Evolutionary conservation across 2,888 invertebrate genomes (phyloP).

Genomic region (Microplitis deprimator): DNA sequence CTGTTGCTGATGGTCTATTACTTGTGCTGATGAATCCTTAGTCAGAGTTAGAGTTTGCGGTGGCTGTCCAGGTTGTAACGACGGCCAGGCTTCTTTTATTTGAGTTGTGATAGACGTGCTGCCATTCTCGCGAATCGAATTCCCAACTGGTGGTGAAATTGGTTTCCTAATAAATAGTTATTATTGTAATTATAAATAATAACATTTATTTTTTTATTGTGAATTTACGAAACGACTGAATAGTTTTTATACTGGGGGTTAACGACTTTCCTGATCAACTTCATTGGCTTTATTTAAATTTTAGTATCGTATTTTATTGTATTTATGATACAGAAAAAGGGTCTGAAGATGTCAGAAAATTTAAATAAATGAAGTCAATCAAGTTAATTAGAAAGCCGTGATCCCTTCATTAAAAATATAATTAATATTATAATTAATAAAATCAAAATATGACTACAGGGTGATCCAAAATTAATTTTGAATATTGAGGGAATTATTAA

Average conservation of each 20-base stretch:
- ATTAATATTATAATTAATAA: too few relatives aligned
- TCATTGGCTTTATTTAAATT: too few relatives aligned
- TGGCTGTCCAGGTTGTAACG: conserved; percentile 68
- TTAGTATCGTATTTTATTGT: neutral
- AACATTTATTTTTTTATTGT: conserved; percentile 7
- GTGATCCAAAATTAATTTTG: too few relatives aligned
- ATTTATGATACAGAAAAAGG: too few relatives aligned
- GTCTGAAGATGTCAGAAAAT: too few relatives aligned
- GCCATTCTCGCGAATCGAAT: conserved; percentile 66
- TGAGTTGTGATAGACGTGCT: conserved; percentile 57
- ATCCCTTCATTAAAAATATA: too few relatives aligned
- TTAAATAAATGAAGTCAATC: too few relatives aligned
- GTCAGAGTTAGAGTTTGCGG: conserved; percentile 20
- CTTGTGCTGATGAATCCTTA: conserved; percentile 16
- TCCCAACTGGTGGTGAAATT: conserved; percentile 71
- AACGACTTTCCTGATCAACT: too few relatives aligned
- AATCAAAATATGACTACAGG: too few relatives aligned
- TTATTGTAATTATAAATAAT: neutral
- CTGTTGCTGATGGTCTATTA: conserved; percentile 44
- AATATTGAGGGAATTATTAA: too few relatives aligned
- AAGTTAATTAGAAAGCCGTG: too few relatives aligned
- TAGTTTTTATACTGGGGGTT: too few relatives aligned
- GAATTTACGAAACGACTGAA: neutral
- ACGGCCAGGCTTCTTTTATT: conserved; percentile 83
- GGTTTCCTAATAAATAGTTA: conserved; percentile 66